A percentile compares a stretch with the other conserved stretches of the same genome.
phyloP scores from a whole-genome alignment of 2,888 invertebrate genomes.

The Drosophila percnosoma region DNA sequence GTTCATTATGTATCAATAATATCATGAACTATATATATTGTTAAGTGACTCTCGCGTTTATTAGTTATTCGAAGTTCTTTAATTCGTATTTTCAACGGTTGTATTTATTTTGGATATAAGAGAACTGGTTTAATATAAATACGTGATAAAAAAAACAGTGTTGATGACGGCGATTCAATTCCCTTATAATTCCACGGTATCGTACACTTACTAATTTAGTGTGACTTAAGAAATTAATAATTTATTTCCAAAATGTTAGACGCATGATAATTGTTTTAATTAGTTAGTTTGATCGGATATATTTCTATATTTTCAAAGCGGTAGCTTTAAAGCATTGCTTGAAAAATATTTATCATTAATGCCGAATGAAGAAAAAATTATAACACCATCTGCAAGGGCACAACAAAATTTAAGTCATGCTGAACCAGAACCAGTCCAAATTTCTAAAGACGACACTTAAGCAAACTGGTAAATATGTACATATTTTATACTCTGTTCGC shows the following conservation, averaged over 20 bases:
- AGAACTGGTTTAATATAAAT: constrained; percentile 37
- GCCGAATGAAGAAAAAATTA: rapidly evolving
- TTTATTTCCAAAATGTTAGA: background rate
- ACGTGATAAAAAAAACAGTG: background rate
- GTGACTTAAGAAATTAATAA: background rate
- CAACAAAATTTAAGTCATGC: background rate
- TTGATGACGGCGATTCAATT: background rate
- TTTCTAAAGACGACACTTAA: background rate
- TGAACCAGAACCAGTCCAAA: constrained; percentile 30
- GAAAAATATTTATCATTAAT: background rate
- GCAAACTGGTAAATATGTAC: background rate
- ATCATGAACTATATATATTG: background rate
- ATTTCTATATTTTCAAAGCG: background rate
- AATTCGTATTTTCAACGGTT: background rate
- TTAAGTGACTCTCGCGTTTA: background rate
- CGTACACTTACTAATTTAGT: background rate
- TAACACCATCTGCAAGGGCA: background rate
- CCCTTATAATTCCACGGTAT: background rate
- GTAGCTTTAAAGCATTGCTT: background rate
- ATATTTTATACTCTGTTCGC: background rate
- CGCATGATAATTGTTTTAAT: background rate
- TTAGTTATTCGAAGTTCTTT: background rate
- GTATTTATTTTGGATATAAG: background rate
- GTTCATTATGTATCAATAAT: background rate
- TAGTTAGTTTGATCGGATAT: background rate